Base-by-base conservation (phyloP, 2,113 vertebrate species). In the Rhabdomys dilectus region DNA sequence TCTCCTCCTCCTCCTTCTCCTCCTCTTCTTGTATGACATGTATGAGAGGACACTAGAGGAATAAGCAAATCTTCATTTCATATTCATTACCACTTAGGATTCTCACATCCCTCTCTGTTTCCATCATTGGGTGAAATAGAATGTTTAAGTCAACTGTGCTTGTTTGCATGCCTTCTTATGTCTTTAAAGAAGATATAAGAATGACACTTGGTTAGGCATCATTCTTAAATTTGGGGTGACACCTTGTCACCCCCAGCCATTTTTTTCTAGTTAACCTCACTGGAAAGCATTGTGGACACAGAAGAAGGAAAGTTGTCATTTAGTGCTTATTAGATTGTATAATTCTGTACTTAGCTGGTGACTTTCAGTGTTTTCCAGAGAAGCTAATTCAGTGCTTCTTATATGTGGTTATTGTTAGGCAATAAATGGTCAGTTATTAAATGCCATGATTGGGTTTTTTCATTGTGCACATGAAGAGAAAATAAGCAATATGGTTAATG, bases 361-460 rank as follows among this genome's bases (percentile, higher is more conserved):
- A 77, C 10, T 19, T 15, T 91, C 21, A 36, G 1, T 17, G 82
- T 91, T 62, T 64, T 91, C 16, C n/a, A 78, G 73, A 75, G 62
- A 89, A 93, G 19, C 19, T 53, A 39, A 90, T 76, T 93, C 21
- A 89, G 45, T 60, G 56, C 22, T 68, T 80, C 89, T 15, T 19
- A 62, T n/a, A 31, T 51, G 39, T 8, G 62, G 24, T 78, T 95
- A n/a, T 88, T 84, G 77, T 64, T 82, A 64, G 31, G 12, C 64
- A 91, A 85, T 92, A 91, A 78, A 56, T 72, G 12, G 36, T 70
- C 88, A 93, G 68, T 90, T 56, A 78, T 58, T 70, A 88, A 70
- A 78, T 53, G 34, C 26, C 80, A 56, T 13, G 62, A 53, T 36
- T 56, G 29, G 31, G 8, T 76, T 87, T 91, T 45, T 92, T 31